Evolutionary conservation across 2,113 vertebrate species (phyloP).

Genomic region (Eleginops maclovinus): DNA sequence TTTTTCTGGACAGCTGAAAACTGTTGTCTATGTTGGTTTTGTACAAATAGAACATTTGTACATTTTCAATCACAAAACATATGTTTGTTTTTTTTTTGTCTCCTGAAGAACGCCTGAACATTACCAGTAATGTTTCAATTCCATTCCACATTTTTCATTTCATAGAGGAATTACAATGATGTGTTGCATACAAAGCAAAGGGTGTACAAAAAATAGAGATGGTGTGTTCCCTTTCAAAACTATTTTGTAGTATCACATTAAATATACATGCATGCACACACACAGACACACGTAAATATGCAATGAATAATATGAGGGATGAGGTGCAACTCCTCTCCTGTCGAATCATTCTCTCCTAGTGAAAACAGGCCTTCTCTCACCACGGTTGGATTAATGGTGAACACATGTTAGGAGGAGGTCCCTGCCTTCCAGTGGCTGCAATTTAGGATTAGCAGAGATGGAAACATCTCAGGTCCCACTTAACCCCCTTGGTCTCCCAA

Average conservation of each 20-base stretch:
- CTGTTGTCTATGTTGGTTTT: slow-evolving; percentile 17
- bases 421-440: slow-evolving; percentile 78
- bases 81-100: slow-evolving; percentile 31
- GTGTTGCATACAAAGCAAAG: slow-evolving; percentile 1
- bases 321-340: slow-evolving; percentile 47
- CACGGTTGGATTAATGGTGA: slow-evolving; percentile 75
- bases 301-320: slow-evolving; percentile 60
- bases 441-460: slow-evolving; percentile 82
- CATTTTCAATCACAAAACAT: background rate
- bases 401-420: slow-evolving; percentile 81
- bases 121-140: slow-evolving; percentile 1
- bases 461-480: slow-evolving; percentile 73
- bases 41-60: slow-evolving; percentile 12
- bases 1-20: slow-evolving; percentile 42
- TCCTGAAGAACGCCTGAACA: background rate
- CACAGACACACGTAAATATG: slow-evolving; percentile 22
- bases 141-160: background rate
- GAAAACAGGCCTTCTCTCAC: slow-evolving; percentile 67
- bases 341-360: slow-evolving; percentile 66
- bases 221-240: slow-evolving; percentile 5
- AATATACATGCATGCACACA: background rate
- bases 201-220: background rate
- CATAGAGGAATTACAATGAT: slow-evolving; percentile 20
- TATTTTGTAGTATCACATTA: background rate
- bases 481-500: slow-evolving; percentile 40